Conservation (phyloP, 2,113 vertebrate genomes). For the Anolis carolinensis region DNA sequence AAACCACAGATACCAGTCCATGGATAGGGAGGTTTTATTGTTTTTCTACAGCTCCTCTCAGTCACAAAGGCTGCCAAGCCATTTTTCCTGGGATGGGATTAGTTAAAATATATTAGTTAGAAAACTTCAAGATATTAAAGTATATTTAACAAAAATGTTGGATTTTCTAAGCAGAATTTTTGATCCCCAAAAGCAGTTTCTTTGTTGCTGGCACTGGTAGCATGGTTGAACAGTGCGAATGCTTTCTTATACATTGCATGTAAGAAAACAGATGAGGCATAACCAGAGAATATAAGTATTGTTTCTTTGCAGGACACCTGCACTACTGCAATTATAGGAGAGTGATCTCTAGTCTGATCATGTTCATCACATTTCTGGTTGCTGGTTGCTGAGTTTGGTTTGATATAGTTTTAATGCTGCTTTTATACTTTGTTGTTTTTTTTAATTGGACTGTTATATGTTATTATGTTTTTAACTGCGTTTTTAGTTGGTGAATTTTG, state of each 20-base stretch:
- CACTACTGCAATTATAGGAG: accelerated
- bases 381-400: too few relatives aligned
- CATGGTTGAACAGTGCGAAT: neutral
- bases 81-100: too few relatives aligned
- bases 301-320: neutral
- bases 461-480: too few relatives aligned
- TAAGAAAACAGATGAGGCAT: neutral
- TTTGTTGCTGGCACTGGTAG: neutral
- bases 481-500: too few relatives aligned
- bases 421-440: too few relatives aligned
- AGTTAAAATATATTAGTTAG: neutral
- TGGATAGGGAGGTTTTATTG: too few relatives aligned
- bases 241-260: slow-evolving; percentile 31
- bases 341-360: neutral
- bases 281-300: neutral
- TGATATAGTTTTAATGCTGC: too few relatives aligned
- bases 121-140: neutral
- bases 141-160: neutral
- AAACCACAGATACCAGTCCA: too few relatives aligned
- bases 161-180: neutral
- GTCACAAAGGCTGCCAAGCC: too few relatives aligned
- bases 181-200: slow-evolving; percentile 9
- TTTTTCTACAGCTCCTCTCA: too few relatives aligned
- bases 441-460: too few relatives aligned
- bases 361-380: too few relatives aligned